Evolutionary conservation across 2,888 invertebrate species (phyloP), one percentile per base, ranked within the genome.

Genomic region (Scaptomyza flava): DNA sequence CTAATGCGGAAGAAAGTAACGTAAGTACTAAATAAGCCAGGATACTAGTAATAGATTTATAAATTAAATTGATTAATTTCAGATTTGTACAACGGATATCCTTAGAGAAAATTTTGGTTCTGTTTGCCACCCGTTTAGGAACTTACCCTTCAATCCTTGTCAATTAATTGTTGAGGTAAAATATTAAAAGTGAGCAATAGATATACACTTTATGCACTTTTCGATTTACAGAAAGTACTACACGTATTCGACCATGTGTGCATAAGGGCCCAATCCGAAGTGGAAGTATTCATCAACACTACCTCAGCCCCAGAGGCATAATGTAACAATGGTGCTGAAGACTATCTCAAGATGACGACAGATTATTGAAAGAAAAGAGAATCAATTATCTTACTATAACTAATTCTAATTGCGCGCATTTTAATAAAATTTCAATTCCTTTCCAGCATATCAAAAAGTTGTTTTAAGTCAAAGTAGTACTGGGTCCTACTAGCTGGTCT

Each of bases 341-440:
- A 7, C 14, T 6, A 9, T 9, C 0, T 30, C 20, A 5, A 27
- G 31, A 5, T 46, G 17, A 34, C 33, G 17, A 1, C 17, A 31
- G 36, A 23, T 20, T 20, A 14, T 3, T 36, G 14, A 70, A 17
- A 5, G 7, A 23, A 23, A 23, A n/a, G n/a, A n/a, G n/a, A 17
- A 17, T 17, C 17, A 27, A 27, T 4, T 6, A 33, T 31, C 0
- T 6, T 14, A 30, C 8, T 20, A 14, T 31, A 23, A 2, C 7
- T 3, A 34, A 31, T 23, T 50, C n/a, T 3, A 14, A 33, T 27
- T 27, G 41, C 23, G 23, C 17, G 63, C 34, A 20, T 48, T 41
- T 12, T 34, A 56, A 75, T 61, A 51, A 60, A 61, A 41, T 17
- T 53, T 61, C 45, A 31, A 58, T 33, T 11, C 14, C 8, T 38